Evolutionary conservation across 2,113 vertebrate species (phyloP), one percentile per base, ranked within the genome.

Genomic region (Rynchops niger): DNA sequence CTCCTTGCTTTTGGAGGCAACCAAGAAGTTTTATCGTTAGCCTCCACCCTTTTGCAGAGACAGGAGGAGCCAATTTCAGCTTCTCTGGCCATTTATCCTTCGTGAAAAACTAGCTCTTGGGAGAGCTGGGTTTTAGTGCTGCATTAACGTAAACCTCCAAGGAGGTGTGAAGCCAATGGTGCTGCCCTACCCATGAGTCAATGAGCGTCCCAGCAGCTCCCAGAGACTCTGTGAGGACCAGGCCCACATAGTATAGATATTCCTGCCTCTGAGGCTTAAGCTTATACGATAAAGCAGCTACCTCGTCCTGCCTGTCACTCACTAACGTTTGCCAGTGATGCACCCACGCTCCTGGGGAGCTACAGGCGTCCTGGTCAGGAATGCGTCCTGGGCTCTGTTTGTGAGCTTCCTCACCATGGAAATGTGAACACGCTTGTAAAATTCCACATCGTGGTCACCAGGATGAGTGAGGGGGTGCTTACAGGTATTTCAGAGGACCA

Each of bases 381-480:
- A 47, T 0, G 0, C 7, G 9, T 47, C 16, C 53, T 3, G 1
- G 15, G 40, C 7, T 71, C 22, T 2, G 0, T 71, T 50, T 71
- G 27, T 30, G 36, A 88, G 21, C 12, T 42, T 62, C 36, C 70
- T 63, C 70, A 29, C 0, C 0, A 36, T 2, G 13, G 49, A 43
- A 74, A 61, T 16, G n/a, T 67, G 9, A 82, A 26, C 30, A 49
- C 23, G 26, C 40, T 55, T 32, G 40, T 69, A 47, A 61, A 73
- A 59, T 40, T 42, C 20, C 36, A 74, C 30, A 27, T 32, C 1
- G 3, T 2, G 1, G 47, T 40, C 25, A n/a, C n/a, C 0, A 0
- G 30, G 47, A 49, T 32, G 14, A 81, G 45, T 5, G 17, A 69
- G 30, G 29, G 17, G 26, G 14, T 67, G 38, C 61, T 59, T 61